These are phyloP conservation scores for Vombatus ursinus DNA, from an alignment of 2,113 vertebrate genomes.

Conservation along the genomic window DNA sequence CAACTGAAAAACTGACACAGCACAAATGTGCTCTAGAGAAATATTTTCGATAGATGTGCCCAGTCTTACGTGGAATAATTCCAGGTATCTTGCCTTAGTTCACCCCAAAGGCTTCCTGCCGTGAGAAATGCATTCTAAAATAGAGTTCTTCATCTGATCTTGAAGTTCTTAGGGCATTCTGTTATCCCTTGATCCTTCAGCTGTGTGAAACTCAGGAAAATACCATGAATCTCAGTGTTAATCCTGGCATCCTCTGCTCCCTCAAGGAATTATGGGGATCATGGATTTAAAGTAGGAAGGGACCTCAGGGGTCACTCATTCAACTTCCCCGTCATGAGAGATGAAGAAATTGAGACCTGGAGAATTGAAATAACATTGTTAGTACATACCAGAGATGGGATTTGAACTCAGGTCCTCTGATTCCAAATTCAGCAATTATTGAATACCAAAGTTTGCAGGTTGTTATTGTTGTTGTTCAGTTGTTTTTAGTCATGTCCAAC, in stretches of 20 bases:
- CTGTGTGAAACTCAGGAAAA: constrained; percentile 22
- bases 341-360: background rate
- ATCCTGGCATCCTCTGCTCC: background rate
- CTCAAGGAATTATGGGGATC: background rate
- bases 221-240: background rate
- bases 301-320: background rate
- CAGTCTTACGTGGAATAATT: background rate
- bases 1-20: constrained; percentile 57
- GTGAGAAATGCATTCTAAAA: constrained; percentile 27
- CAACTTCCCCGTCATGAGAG: background rate
- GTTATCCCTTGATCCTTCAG: constrained; percentile 10
- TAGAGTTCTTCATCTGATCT: constrained; percentile 15
- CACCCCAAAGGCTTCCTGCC: background rate
- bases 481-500: background rate
- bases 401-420: background rate
- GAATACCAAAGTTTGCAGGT: background rate
- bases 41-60: constrained; percentile 39
- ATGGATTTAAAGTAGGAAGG: background rate
- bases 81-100: constrained; percentile 23
- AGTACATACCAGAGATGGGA: background rate
- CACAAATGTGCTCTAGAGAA: constrained; percentile 44
- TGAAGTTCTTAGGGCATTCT: constrained; percentile 24
- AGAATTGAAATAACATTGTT: background rate
- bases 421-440: background rate
- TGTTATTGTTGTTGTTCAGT: background rate